Conservation (phyloP, 2,888 invertebrate genomes). For the Clistopyga incitator region DNA sequence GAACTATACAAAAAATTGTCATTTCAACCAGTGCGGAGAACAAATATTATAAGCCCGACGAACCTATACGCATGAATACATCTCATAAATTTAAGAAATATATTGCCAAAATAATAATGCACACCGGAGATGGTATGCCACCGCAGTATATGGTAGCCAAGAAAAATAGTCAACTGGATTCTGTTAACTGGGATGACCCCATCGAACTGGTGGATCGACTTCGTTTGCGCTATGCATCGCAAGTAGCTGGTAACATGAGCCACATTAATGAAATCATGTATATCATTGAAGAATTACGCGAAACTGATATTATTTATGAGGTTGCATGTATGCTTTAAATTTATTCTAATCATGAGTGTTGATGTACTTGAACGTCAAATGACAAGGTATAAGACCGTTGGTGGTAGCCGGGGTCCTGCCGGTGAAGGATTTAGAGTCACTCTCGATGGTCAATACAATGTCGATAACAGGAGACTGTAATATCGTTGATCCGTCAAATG, state of each 20-base stretch:
- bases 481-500: constrained; percentile 36
- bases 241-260: too few relatives aligned
- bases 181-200: not conserved
- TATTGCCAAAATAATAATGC: not conserved
- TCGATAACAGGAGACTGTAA: too few relatives aligned
- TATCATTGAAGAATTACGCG: too few relatives aligned
- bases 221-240: not conserved
- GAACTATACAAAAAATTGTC: constrained; percentile 47
- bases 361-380: too few relatives aligned
- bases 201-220: not conserved
- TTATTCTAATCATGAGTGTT: too few relatives aligned
- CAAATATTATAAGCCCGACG: constrained; percentile 43
- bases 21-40: constrained; percentile 51
- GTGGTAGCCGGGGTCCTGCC: constrained; percentile 37
- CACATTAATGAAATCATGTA: too few relatives aligned
- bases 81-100: too few relatives aligned
- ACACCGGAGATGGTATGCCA: not conserved
- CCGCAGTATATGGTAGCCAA: not conserved
- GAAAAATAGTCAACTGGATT: too few relatives aligned
- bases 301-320: too few relatives aligned
- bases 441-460: constrained; percentile 51
- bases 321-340: too few relatives aligned
- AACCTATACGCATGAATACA: too few relatives aligned
- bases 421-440: constrained; percentile 50
- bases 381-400: not conserved